Conservation (phyloP, 2,113 vertebrate species). For the Myodes glareolus region DNA sequence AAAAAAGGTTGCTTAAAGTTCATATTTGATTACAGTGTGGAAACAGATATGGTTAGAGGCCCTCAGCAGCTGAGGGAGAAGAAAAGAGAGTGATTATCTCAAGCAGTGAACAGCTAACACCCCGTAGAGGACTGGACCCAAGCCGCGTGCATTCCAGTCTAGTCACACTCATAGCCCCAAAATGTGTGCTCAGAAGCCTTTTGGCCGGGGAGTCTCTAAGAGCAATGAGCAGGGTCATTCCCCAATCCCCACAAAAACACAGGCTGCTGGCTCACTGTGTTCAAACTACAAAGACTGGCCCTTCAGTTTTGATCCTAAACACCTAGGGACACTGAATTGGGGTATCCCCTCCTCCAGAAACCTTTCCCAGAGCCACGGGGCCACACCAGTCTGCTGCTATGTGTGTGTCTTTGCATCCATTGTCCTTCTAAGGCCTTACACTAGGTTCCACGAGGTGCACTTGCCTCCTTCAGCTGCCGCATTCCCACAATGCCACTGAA, state of each 20-base stretch:
- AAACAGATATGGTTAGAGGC: not conserved
- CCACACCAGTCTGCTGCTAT: too few relatives aligned
- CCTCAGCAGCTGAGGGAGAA: not conserved
- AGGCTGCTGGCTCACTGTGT: rapidly evolving
- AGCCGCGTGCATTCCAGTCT: not conserved
- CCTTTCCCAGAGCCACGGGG: not conserved
- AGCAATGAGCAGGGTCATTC: rapidly evolving
- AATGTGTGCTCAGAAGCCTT: not conserved
- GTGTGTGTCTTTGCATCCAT: not conserved
- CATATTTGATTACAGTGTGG: constrained; percentile 55
- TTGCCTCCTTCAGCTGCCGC: not conserved
- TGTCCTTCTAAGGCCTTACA: rapidly evolving
- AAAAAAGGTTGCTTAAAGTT: constrained; percentile 56
- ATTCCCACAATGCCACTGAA: not conserved
- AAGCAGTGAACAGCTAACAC: too few relatives aligned
- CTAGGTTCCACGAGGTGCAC: rapidly evolving
- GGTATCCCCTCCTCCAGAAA: not conserved
- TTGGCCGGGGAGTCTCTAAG: rapidly evolving
- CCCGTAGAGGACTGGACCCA: not conserved
- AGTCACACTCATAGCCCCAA: rapidly evolving
- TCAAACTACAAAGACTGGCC: not conserved
- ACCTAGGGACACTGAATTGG: not conserved
- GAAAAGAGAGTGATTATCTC: not conserved
- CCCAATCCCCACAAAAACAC: rapidly evolving
- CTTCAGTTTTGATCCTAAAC: not conserved